Percentiles rank a stretch among this genome's conserved stretches.
Evolutionary conservation across 1,140 invertebrate genomes (phyloP).

Genomic region (Lordiphosa mommai): DNA sequence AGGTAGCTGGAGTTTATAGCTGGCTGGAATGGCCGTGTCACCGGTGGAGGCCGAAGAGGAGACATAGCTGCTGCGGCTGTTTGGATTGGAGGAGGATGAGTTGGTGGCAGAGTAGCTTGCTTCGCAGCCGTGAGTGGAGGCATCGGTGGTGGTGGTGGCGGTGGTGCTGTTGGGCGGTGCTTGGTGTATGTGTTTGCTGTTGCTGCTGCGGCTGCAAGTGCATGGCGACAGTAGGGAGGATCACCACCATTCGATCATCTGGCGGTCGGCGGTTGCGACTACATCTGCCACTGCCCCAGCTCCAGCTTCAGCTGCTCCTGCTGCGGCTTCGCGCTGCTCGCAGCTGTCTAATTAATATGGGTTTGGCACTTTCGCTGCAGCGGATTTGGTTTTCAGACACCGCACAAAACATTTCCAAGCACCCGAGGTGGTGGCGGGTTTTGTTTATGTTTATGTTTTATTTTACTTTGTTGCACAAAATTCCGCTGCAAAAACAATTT

Average conservation of each 20-base stretch:
- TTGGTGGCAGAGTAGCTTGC: conserved; percentile 13
- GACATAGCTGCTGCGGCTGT: conserved; percentile 36
- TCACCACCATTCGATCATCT: conserved; percentile 80
- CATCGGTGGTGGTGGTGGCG: conserved; percentile 6
- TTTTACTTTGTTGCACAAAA: neutral
- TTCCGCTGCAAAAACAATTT: neutral
- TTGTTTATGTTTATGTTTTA: no score
- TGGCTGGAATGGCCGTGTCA: conserved; percentile 61
- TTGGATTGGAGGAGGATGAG: neutral
- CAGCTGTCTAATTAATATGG: conserved; percentile 31
- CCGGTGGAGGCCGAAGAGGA: conserved; percentile 65
- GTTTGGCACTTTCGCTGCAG: conserved; percentile 44
- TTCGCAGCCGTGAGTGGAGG: neutral
- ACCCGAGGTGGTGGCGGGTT: conserved; percentile 3
- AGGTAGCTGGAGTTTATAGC: conserved; percentile 21
- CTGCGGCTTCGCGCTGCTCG: neutral
- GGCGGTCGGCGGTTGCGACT: conserved; percentile 39
- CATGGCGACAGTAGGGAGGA: conserved; percentile 79
- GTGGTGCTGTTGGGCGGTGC: conserved; percentile 8
- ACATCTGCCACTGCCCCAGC: conserved; percentile 37
- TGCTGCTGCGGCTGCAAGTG: conserved; percentile 64
- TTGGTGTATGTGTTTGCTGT: conserved; percentile 42
- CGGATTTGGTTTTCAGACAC: conserved; percentile 29
- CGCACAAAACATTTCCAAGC: conserved; percentile 49
- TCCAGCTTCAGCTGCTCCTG: conserved; percentile 20